Conservation (phyloP, 2,797 vertebrate species). For the Poecilia picta region DNA sequence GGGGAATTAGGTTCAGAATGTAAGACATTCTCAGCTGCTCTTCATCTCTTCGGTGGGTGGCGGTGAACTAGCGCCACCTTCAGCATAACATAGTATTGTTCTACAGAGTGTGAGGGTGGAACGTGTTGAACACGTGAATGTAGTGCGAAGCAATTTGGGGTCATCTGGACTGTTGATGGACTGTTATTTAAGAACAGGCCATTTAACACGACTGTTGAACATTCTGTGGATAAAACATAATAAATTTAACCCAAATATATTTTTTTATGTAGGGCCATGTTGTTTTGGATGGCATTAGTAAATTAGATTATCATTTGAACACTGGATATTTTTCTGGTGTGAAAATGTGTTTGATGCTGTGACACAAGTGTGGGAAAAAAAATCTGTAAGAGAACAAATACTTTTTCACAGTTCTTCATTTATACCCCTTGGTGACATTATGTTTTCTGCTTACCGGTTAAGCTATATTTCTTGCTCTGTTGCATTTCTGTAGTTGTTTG, state of each 20-base stretch:
- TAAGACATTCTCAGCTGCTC: slow-evolving; percentile 5
- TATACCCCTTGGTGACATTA: background rate
- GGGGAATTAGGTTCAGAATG: slow-evolving; percentile 2
- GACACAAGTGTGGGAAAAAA: background rate
- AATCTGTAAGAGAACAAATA: background rate
- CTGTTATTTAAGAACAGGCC: too few relatives aligned
- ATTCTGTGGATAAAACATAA: background rate
- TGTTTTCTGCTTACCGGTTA: background rate
- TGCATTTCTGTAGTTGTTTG: background rate
- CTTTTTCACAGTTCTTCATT: background rate
- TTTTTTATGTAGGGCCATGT: background rate
- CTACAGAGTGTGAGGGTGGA: too few relatives aligned
- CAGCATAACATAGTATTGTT: background rate
- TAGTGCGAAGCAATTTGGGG: too few relatives aligned
- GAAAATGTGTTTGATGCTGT: background rate
- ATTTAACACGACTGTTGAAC: background rate
- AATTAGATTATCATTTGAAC: background rate
- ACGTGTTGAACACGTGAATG: too few relatives aligned
- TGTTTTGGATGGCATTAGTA: background rate
- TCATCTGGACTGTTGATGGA: too few relatives aligned
- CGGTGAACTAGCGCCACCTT: background rate
- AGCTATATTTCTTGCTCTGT: background rate
- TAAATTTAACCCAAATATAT: too few relatives aligned
- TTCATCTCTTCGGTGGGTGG: slow-evolving; percentile 12
- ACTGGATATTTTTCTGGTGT: background rate